These are phyloP conservation scores for Hesperophylax magnus DNA, from an alignment of 1,140 invertebrate genomes.

Conservation along the genomic window DNA sequence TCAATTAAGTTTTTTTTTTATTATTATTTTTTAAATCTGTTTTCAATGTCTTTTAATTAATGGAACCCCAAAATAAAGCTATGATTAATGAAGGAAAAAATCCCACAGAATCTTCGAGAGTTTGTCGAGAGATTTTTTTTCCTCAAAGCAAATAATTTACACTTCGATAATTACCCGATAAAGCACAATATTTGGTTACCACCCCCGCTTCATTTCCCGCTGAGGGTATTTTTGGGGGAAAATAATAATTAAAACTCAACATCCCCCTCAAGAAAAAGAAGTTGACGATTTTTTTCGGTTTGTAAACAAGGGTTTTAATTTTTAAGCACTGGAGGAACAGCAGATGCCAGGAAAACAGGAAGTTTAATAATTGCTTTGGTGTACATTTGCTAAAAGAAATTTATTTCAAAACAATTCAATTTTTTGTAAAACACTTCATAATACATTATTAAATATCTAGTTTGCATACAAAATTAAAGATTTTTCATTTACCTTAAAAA, in stretches of 20 bases:
- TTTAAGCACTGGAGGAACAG: constrained; percentile 13
- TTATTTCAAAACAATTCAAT: too few species aligned
- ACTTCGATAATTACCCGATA: constrained; percentile 51
- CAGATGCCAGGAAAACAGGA: background rate
- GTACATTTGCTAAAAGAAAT: too few species aligned
- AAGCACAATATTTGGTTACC: constrained; percentile 51
- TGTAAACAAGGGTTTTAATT: constrained; percentile 45
- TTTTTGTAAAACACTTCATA: too few species aligned
- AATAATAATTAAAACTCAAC: constrained; percentile 57
- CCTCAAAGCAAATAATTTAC: constrained; percentile 31
- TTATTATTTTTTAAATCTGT: background rate
- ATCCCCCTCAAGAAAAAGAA: constrained; percentile 41
- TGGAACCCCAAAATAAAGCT: background rate
- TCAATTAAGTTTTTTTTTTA: background rate
- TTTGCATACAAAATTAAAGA: too few species aligned
- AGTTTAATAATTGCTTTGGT: too few species aligned
- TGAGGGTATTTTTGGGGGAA: constrained; percentile 41
- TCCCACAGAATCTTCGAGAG: background rate
- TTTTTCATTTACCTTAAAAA: too few species aligned
- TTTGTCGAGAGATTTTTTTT: background rate
- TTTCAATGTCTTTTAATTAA: background rate
- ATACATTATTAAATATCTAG: too few species aligned
- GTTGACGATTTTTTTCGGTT: constrained; percentile 47
- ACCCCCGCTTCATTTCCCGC: constrained; percentile 42
- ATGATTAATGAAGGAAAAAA: background rate